Percentiles rank a stretch among this genome's conserved stretches.
Conservation (phyloP, 2,888 invertebrate genomes). For the Hyppa rectilinea region DNA sequence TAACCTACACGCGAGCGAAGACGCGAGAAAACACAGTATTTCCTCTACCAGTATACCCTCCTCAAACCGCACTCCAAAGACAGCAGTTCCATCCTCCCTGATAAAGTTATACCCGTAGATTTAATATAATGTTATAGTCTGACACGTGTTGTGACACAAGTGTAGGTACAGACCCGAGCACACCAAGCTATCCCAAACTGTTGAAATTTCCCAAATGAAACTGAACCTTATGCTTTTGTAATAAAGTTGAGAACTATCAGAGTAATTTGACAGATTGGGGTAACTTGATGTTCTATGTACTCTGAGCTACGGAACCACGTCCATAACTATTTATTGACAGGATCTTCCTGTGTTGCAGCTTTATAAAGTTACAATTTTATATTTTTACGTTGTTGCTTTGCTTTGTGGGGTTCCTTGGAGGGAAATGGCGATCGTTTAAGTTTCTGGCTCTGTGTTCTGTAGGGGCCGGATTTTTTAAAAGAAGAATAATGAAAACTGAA, state of each 20-base stretch:
- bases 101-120: constrained; percentile 12
- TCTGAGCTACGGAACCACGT: constrained; percentile 36
- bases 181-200: too few species aligned
- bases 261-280: too few species aligned
- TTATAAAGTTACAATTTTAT: constrained; percentile 37
- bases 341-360: constrained; percentile 53
- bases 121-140: too few species aligned
- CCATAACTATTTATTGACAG: constrained; percentile 61
- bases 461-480: too few species aligned
- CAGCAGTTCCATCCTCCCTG: not conserved
- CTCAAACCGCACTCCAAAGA: not conserved
- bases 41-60: not conserved
- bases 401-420: constrained; percentile 25
- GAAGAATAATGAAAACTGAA: not conserved
- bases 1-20: not conserved
- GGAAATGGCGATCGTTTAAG: not conserved
- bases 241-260: too few species aligned
- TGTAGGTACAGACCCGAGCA: too few species aligned
- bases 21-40: not conserved
- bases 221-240: too few species aligned
- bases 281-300: too few species aligned
- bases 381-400: constrained; percentile 33
- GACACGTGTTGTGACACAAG: constrained; percentile 52
- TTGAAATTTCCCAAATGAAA: too few species aligned
- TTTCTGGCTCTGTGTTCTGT: not conserved